Base-by-base conservation (phyloP, 2,113 vertebrate genomes). In the Melanerpes formicivorus region DNA sequence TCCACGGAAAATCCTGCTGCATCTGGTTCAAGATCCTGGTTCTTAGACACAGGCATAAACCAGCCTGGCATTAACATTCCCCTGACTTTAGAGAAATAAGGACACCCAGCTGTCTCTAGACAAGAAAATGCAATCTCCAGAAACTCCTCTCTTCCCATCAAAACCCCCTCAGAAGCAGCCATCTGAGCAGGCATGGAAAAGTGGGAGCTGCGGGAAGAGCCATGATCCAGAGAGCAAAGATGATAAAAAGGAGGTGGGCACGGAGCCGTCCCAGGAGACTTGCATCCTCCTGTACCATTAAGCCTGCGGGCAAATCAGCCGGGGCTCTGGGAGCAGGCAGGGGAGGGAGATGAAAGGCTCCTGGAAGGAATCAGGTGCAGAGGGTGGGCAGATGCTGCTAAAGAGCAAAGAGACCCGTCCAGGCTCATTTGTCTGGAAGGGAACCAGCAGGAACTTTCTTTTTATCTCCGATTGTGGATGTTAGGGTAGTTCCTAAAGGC, bases 381-480 rank as follows among this genome's bases (percentile, higher is more conserved):
- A 94, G 95, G 87, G 82, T 85, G 94, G 91, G 80, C 90, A 95
- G 79, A 91, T 93, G 93, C 89, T 89, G 90, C 91, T 95, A 26
- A 82, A 91, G 94, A 93, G 95, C 90, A 72, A 75, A 95, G 82
- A 64, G 87, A 93, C 34, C n/a, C 46, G 90, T 91, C 82, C 93
- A 80, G 91, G 91, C 96, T 96, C 94, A 92, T 96, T 93, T 96
- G 94, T 94, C 95, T 93, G 91, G 87, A 83, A 96, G 87, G 76
- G 87, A 96, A 95, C 3, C 96, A 96, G 96, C 96, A 1, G 96
- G 94, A 93, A 93, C 90, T 94, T 94, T 86, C 87, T 90, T 95
- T 93, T 94, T 78, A 94, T 96, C 94, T 92, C 79, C 22, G 18
- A 42, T 54, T 83, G 84, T 1, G 19, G 92, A 50, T 80, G 84